A percentile compares a stretch with the other conserved stretches of the same genome.
Evolutionary conservation across 1,140 invertebrate species (phyloP).

Genomic region (Palaemon carinicauda): DNA sequence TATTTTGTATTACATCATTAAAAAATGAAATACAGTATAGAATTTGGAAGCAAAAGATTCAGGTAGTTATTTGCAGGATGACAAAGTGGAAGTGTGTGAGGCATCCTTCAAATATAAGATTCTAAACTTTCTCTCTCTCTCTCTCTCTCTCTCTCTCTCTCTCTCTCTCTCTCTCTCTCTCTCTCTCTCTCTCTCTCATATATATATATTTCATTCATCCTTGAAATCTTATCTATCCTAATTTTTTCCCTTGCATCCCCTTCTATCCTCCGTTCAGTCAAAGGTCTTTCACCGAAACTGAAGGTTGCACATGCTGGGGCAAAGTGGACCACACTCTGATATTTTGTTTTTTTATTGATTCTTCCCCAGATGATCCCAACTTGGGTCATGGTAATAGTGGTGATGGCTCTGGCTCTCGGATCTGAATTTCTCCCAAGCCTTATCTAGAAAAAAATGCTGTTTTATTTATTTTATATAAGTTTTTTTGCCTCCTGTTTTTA

Average conservation of each 20-base stretch:
- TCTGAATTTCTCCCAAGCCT: constrained; percentile 37
- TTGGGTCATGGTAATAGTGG: constrained; percentile 51
- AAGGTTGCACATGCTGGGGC: neutral
- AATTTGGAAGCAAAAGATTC: too few relatives aligned
- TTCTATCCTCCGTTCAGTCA: too few relatives aligned
- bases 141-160: too few relatives aligned
- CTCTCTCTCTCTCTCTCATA: too few relatives aligned
- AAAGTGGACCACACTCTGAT: constrained; percentile 37
- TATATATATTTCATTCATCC: neutral
- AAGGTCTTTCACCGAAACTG: constrained; percentile 15
- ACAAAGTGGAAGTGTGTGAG: too few relatives aligned
- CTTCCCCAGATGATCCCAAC: constrained; percentile 45
- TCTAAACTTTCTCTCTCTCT: too few relatives aligned
- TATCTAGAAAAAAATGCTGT: constrained; percentile 25
- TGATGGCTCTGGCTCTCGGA: constrained; percentile 42
- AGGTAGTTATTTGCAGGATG: too few relatives aligned
- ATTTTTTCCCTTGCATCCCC: neutral
- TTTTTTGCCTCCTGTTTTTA: neutral
- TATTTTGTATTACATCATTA: too few relatives aligned
- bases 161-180: too few relatives aligned
- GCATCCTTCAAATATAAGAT: too few relatives aligned
- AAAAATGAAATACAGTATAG: too few relatives aligned
- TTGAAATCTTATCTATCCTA: neutral
- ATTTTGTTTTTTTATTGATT: constrained; percentile 45
- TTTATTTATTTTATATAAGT: neutral